These are phyloP conservation scores for Eciton burchellii DNA, from an alignment of 1,140 invertebrate species.

Conservation along the genomic window DNA sequence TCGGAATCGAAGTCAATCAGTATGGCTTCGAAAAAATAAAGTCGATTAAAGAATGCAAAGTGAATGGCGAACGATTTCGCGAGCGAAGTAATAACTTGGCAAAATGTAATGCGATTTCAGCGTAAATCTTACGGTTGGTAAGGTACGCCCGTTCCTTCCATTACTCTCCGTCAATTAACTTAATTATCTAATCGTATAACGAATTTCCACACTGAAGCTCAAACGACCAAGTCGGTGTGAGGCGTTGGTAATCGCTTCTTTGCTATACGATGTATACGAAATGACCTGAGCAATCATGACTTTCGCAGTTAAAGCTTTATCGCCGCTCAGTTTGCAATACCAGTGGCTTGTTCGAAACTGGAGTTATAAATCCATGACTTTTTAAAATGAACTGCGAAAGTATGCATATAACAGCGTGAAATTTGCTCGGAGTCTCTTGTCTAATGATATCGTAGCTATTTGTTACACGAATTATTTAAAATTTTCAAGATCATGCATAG, in stretches of 20 bases:
- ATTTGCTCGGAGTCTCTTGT: background rate
- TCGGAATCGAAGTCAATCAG: background rate
- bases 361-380: too few relatives aligned
- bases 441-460: background rate
- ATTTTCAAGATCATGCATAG: background rate
- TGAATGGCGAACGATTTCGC: slow-evolving; percentile 1
- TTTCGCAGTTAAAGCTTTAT: slow-evolving; percentile 65
- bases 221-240: slow-evolving; percentile 68
- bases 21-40: background rate
- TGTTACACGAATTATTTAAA: slow-evolving; percentile 7
- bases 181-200: slow-evolving; percentile 84
- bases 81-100: slow-evolving; percentile 46
- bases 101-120: slow-evolving; percentile 43
- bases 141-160: slow-evolving; percentile 78
- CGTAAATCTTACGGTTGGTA: slow-evolving; percentile 73
- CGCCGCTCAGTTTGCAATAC: slow-evolving; percentile 29
- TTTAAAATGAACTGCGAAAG: slow-evolving; percentile 25
- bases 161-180: slow-evolving; percentile 82
- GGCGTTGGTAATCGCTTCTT: slow-evolving; percentile 65
- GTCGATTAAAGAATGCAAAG: slow-evolving; percentile 23
- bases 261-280: slow-evolving; percentile 62
- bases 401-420: background rate
- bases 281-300: slow-evolving; percentile 44
- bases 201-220: slow-evolving; percentile 77
- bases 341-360: background rate